These are phyloP conservation scores for Hetaerina titia DNA, from an alignment of 2,888 invertebrate species.

Conservation along the genomic window DNA sequence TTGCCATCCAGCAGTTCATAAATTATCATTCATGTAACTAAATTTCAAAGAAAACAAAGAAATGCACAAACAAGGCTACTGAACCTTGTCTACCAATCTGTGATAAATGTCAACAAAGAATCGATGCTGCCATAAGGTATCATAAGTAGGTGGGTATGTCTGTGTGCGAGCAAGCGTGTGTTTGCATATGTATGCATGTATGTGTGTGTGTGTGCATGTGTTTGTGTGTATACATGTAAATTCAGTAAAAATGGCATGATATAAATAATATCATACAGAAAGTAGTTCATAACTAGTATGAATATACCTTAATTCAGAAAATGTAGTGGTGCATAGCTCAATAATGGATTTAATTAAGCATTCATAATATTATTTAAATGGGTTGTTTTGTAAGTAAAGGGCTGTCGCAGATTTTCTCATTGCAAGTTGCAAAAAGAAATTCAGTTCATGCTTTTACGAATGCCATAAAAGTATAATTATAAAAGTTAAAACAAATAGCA, in stretches of 20 bases:
- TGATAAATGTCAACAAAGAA: not conserved
- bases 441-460: slow-evolving; percentile 16
- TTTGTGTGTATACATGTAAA: too few species aligned
- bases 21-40: not conserved
- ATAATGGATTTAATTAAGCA: not conserved
- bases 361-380: not conserved
- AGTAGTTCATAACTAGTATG: not conserved
- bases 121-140: not conserved
- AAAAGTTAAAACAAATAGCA: not conserved
- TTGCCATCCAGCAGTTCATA: not conserved
- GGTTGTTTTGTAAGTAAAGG: not conserved
- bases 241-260: not conserved
- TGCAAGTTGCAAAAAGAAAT: not conserved
- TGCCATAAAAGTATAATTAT: not conserved
- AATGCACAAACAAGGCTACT: not conserved
- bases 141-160: not conserved
- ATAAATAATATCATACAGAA: not conserved
- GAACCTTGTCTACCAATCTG: not conserved
- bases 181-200: not conserved
- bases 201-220: not conserved
- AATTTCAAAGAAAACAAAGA: not conserved
- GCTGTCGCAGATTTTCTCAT: not conserved
- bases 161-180: not conserved
- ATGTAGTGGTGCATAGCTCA: not conserved
- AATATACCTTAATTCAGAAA: not conserved